phyloP scores from a whole-genome alignment of 2,888 invertebrate genomes.

The Baronia brevicornis region DNA sequence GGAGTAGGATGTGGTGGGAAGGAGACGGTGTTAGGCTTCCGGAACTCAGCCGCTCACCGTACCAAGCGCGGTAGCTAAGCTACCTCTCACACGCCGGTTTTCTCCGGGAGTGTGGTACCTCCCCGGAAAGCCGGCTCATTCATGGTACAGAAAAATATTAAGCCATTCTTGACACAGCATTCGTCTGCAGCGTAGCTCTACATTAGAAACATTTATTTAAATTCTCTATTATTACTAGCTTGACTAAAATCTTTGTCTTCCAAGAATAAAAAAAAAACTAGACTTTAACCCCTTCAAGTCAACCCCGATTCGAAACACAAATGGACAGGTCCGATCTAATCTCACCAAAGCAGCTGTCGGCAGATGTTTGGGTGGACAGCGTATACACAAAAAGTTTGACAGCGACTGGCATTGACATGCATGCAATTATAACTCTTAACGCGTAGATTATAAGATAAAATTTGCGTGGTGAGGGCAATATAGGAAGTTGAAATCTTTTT shows the following conservation, averaged over 20 bases:
- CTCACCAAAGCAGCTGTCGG: conserved; percentile 56
- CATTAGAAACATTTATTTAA: no score
- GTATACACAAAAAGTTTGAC: conserved; percentile 16
- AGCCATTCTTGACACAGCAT: no score
- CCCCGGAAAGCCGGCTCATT: no score
- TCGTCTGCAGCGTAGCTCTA: no score
- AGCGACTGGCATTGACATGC: background rate
- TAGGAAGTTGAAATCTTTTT: conserved; percentile 6
- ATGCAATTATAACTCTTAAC: background rate
- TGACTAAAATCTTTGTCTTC: conserved; percentile 8
- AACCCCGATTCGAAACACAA: conserved; percentile 43
- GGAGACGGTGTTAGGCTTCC: no score
- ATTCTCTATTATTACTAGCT: conserved; percentile 8
- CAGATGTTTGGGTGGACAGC: conserved; percentile 49
- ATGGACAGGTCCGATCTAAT: conserved; percentile 64
- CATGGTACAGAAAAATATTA: no score
- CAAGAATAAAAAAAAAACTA: conserved; percentile 22
- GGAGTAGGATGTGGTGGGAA: no score
- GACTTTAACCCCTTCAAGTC: conserved; percentile 53
- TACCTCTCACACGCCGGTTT: no score
- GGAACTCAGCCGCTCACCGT: no score
- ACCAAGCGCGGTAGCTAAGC: no score
- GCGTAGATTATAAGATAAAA: conserved; percentile 1
- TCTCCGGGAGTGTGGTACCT: no score
- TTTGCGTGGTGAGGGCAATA: background rate